phyloP scores from a whole-genome alignment of 2,797 vertebrate genomes.

The Phoeniculus purpureus region DNA sequence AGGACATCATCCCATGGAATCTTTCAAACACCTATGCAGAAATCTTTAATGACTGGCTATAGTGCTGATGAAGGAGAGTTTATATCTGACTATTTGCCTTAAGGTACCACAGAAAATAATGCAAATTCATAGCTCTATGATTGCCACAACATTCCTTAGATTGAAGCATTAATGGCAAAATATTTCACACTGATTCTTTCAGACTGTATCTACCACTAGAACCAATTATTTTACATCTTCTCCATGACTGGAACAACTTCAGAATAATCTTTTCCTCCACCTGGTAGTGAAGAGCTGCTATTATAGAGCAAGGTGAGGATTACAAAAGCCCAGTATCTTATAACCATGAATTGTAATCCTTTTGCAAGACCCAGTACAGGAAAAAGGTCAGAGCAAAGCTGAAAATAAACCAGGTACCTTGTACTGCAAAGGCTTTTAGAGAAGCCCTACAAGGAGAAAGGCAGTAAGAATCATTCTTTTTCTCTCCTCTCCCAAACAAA shows the following conservation, averaged over 20 bases:
- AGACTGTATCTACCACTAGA: neutral
- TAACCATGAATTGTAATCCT: neutral
- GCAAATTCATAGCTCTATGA: neutral
- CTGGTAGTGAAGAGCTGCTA: neutral
- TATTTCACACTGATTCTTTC: neutral
- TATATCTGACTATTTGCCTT: neutral
- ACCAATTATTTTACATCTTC: constrained; percentile 7
- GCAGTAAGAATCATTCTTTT: neutral
- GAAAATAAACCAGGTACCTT: constrained; percentile 17
- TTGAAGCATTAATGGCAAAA: neutral
- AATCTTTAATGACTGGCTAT: neutral
- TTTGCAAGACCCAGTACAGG: neutral
- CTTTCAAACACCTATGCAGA: neutral
- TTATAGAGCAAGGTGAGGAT: neutral
- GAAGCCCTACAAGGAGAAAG: neutral
- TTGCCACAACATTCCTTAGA: neutral
- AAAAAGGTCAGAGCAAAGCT: constrained; percentile 19
- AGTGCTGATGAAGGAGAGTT: neutral
- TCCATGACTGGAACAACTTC: neutral
- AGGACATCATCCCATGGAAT: neutral
- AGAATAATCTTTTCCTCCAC: neutral
- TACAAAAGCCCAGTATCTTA: constrained; percentile 10
- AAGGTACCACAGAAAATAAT: neutral
- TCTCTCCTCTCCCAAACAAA: neutral
- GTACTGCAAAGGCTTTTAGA: neutral